Base-by-base conservation (phyloP, 2,797 vertebrate genomes). In the Microctenopoma lineatum region DNA sequence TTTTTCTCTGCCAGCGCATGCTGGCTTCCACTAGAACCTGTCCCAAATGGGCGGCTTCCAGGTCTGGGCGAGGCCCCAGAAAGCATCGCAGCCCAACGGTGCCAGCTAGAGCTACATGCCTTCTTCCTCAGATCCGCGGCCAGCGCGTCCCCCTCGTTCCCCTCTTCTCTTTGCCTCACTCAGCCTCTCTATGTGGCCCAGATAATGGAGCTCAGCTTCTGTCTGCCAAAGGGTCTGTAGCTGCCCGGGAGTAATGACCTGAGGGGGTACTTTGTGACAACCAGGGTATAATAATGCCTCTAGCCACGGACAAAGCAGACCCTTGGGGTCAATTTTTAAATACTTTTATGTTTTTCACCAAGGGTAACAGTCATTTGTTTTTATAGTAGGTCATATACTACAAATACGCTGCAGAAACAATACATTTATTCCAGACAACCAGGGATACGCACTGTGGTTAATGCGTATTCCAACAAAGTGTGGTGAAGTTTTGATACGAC, bases 321-420 rank as follows among this genome's bases (percentile, higher is more conserved):
- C 93, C 94, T 53, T 66, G 93, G 93, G 94, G 90, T 95, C 93
- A 91, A 91, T 94, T 94, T 95, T 95, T 94, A 94, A 95, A 94
- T 94, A 94, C 93, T 93, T 92, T 94, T 92, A 94, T 94, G 92
- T 91, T 92, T 94, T 89, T 92, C 89, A 90, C 86, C 77, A 25
- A 85, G 80, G 90, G 84, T 90, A 88, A 81, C 80, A 86, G 88
- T 92, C 86, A 92, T 94, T 92, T 93, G 90, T 92, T 94, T 92
- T 92, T 90, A 89, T 92, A 82, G 83, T 80, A 73, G 88, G 83
- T 83, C 80, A 80, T 89, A 84, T 70, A 66, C 51, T 29, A 57
- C 80, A 71, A 26, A 32, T 39, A 78, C 59, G 29, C 70, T 27
- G 51, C 75, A 72, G 74, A 79, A 83, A 79, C 56, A 79, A 74